Percentiles rank a stretch among this genome's conserved stretches.
phyloP scores from a whole-genome alignment of 2,797 vertebrate species.

The Enteromius thamalakanensis region DNA sequence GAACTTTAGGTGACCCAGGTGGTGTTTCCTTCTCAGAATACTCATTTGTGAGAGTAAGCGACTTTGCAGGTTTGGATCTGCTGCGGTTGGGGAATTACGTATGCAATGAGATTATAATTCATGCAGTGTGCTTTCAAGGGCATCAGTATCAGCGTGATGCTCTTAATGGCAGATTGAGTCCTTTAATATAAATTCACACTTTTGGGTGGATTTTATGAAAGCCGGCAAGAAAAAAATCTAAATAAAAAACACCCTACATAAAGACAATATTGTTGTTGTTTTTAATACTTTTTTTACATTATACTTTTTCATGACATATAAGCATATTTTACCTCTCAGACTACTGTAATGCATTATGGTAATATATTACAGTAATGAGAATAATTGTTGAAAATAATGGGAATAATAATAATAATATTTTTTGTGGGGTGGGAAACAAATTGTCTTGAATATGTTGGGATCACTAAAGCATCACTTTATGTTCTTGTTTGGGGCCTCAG shows the following conservation, averaged over 20 bases:
- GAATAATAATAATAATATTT: no score
- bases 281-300: not conserved
- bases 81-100: conserved; percentile 53
- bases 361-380: not conserved
- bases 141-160: conserved; percentile 27
- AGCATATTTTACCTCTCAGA: not conserved
- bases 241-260: not conserved
- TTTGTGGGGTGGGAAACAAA: not conserved
- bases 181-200: conserved; percentile 4
- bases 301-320: not conserved
- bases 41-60: conserved; percentile 52
- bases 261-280: not conserved
- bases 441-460: not conserved
- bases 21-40: conserved; percentile 61
- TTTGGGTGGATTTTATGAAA: conserved; percentile 18
- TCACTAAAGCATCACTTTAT: not conserved
- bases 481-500: conserved; percentile 65
- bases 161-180: conserved; percentile 35
- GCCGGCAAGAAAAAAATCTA: not conserved
- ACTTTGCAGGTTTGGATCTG: conserved; percentile 19
- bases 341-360: not conserved
- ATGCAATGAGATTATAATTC: conserved; percentile 63
- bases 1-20: conserved; percentile 66
- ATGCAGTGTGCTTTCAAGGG: conserved; percentile 50
- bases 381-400: not conserved